Conservation (phyloP, 1,140 invertebrate genomes). For the Sitophilus oryzae region DNA sequence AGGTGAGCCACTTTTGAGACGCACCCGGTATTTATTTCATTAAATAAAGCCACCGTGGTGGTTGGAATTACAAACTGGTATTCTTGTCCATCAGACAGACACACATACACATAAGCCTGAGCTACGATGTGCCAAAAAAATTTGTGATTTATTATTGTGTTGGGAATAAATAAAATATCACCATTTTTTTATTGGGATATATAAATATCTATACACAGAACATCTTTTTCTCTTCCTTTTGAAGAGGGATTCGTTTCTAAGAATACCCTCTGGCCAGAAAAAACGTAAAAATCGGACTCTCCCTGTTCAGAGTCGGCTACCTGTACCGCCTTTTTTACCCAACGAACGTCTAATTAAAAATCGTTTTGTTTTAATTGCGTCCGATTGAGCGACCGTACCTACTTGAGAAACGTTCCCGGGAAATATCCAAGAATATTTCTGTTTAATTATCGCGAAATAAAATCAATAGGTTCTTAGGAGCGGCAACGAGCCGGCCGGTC, state of each 20-base stretch:
- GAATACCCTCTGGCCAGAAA: neutral
- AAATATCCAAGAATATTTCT: constrained; percentile 1
- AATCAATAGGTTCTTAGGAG: neutral
- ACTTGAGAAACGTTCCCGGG: neutral
- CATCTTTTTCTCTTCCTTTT: neutral
- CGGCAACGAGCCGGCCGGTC: neutral
- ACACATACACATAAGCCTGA: too few relatives aligned
- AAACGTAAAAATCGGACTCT: neutral
- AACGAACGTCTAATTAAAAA: neutral
- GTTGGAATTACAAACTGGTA: too few relatives aligned
- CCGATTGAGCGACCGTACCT: neutral
- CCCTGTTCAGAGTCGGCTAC: neutral
- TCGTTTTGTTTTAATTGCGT: constrained; percentile 4
- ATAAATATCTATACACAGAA: too few relatives aligned
- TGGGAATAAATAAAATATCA: too few relatives aligned
- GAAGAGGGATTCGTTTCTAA: neutral
- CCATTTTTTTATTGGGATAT: too few relatives aligned
- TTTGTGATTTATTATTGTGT: too few relatives aligned
- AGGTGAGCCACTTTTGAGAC: too few relatives aligned
- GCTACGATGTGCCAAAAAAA: too few relatives aligned
- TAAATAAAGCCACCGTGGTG: too few relatives aligned
- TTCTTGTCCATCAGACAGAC: too few relatives aligned
- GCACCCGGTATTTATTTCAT: too few relatives aligned
- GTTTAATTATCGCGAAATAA: constrained; percentile 4
- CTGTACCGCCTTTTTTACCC: too few relatives aligned